phyloP scores from a whole-genome alignment of 2,888 invertebrate species.

The Tetragnatha montana region DNA sequence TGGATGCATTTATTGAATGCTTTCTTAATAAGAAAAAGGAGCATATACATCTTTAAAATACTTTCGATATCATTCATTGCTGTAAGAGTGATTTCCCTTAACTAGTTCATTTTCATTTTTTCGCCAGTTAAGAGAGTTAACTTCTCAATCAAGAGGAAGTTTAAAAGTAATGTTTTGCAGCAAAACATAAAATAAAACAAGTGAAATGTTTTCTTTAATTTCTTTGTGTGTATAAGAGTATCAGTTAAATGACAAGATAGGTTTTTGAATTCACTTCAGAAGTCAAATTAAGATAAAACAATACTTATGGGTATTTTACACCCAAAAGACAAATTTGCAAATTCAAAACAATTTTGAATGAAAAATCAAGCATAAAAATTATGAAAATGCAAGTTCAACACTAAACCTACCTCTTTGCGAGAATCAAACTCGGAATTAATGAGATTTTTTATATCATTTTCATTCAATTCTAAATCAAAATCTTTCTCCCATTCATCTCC shows the following conservation, averaged over 20 bases:
- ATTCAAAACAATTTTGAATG: background rate
- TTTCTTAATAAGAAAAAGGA: background rate
- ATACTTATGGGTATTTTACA: too few relatives aligned
- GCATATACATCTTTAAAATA: too few relatives aligned
- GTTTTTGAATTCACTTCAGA: background rate
- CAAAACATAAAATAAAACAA: background rate
- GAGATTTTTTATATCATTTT: constrained; percentile 65
- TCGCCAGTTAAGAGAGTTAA: too few relatives aligned
- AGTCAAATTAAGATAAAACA: background rate
- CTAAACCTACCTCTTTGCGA: constrained; percentile 47
- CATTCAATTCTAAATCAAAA: constrained; percentile 70
- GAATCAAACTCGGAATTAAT: constrained; percentile 23
- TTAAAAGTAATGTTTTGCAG: background rate
- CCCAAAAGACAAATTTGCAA: too few relatives aligned
- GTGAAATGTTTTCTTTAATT: background rate
- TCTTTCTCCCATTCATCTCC: constrained; percentile 71
- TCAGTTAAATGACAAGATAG: background rate
- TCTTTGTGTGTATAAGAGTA: background rate
- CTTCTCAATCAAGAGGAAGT: too few relatives aligned
- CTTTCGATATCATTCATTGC: too few relatives aligned
- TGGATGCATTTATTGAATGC: too few relatives aligned
- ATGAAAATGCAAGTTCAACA: background rate
- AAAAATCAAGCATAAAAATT: background rate
- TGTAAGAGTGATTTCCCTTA: too few relatives aligned
- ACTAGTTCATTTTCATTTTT: too few relatives aligned